Base-by-base conservation (phyloP, 2,113 vertebrate genomes). In the Myiozetetes cayanensis region DNA sequence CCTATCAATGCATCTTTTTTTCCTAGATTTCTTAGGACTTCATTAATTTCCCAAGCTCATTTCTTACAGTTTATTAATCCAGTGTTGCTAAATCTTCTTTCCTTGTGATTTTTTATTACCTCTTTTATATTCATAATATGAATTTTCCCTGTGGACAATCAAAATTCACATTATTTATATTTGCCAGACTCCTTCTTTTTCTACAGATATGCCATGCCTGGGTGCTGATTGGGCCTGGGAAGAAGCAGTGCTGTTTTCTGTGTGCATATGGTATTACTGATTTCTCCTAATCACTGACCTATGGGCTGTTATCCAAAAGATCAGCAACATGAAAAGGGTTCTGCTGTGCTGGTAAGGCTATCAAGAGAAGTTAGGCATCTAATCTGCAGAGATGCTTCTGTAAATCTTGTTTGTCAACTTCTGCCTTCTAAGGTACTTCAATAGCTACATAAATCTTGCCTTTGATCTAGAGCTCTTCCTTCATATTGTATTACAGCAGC, bases 41-140 rank as follows among this genome's bases (percentile, higher is more conserved):
- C 89, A 85, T 96, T 95, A 71, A 96, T 94, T 95, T 95, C 41
- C 49, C 37, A 93, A 76, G 33, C n/a, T 92, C 55, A 43, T 94
- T 96, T 93, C 65, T 74, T 56, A 65, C 90, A 81, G 12, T 46
- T 89, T 92, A 94, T 94, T 93, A 96, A 94, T 35, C 49, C 31
- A 49, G 12, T 67, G 37, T 49, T 83, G 80, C 65, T 93, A 80
- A 83, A 70, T 63, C 31, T 92, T 35, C 52, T 58, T 86, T 94
- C 78, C 28, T 56, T 58, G 53, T 33, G 58, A 44, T 41, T 91
- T 82, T 52, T 87, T 80, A 76, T 89, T 83, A 68, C 73, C 25
- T 75, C n/a, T 95, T 89, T 87, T 86, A 86, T 94, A 88, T n/a
- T 87, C 80, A 71, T 44, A 87, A 46, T 23, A 49, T 25, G 22